Evolutionary conservation across 2,797 vertebrate genomes (phyloP), one percentile per base, ranked within the genome.

Genomic region (Micropoecilia bifurca): DNA sequence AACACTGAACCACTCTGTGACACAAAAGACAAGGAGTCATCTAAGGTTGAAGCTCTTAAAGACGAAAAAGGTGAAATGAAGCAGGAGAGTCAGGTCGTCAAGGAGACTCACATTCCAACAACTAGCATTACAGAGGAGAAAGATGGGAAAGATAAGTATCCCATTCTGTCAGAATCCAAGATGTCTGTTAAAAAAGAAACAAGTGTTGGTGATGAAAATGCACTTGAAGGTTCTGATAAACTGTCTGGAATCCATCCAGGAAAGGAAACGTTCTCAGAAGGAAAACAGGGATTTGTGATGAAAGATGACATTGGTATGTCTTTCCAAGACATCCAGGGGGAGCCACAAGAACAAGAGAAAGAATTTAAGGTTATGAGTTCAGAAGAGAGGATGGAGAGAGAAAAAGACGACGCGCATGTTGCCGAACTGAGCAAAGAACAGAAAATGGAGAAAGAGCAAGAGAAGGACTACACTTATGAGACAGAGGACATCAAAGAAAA

Each of bases 371-470:
- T 71, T 45, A 41, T 57, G 39, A 48, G 69, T 77, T 82, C 76
- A 33, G 87, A 90, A 20, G 92, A 93, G 74, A 92, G 84, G 73
- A 89, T n/a, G 66, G 92, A 88, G 71, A 94, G 87, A 89, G 94
- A 94, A 85, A 95, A 95, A 73, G 94, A 95, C 48, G 94, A 95
- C 0, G 28, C 94, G 6, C 87, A 93, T 68, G 91, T 94, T 45
- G 94, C 93, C 7, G 94, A 95, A 81, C 77, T 94, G 50, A 94
- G 91, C 80, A 95, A 95, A 91, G 94, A 95, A 79, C 85, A 95
- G 82, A 95, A 95, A 83, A 95, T 95, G 94, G 94, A 93, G 83
- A 94, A 93, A 73, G 93, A 95, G 59, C 90, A 90, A 80, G 94
- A 95, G 80, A 95, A 95, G 77, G 93, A 95, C 48, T 85, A 89